Evolutionary conservation across 2,888 invertebrate species (phyloP).

Genomic region (Nymphalis polychloros): DNA sequence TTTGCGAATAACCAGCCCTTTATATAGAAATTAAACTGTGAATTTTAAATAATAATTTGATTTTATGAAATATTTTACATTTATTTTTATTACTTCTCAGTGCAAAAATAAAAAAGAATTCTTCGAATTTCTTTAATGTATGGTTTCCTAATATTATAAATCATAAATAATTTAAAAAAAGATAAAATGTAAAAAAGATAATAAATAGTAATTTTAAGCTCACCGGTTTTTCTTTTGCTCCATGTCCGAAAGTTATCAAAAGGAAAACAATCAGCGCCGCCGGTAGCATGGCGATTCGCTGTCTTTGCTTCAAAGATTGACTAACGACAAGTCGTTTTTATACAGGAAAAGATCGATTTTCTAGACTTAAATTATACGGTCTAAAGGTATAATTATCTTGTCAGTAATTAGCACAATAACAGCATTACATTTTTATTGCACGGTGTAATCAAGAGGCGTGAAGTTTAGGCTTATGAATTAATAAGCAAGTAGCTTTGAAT

Average conservation of each 20-base stretch:
- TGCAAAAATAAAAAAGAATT: no score
- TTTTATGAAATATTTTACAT: no score
- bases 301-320: slow-evolving; percentile 30
- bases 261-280: slow-evolving; percentile 55
- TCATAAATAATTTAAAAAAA: neutral
- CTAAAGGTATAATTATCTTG: slow-evolving; percentile 16
- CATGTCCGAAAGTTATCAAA: slow-evolving; percentile 50
- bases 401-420: slow-evolving; percentile 60
- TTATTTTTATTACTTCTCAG: no score
- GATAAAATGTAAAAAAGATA: neutral
- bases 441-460: slow-evolving; percentile 63
- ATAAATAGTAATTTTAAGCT: slow-evolving; percentile 40
- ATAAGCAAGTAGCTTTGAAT: slow-evolving; percentile 49
- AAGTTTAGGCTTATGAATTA: slow-evolving; percentile 58
- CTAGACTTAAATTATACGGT: slow-evolving; percentile 9
- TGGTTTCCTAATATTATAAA: neutral
- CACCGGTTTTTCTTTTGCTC: slow-evolving; percentile 67
- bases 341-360: slow-evolving; percentile 18
- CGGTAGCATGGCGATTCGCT: slow-evolving; percentile 60
- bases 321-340: neutral
- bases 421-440: slow-evolving; percentile 47
- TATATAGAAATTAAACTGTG: no score
- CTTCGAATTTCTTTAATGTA: neutral
- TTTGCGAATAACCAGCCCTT: neutral
- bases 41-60: no score